A percentile compares a stretch with the other conserved stretches of the same genome.
Evolutionary conservation across 2,797 vertebrate species (phyloP).

Genomic region (Parauchenoglanis ngamensis): DNA sequence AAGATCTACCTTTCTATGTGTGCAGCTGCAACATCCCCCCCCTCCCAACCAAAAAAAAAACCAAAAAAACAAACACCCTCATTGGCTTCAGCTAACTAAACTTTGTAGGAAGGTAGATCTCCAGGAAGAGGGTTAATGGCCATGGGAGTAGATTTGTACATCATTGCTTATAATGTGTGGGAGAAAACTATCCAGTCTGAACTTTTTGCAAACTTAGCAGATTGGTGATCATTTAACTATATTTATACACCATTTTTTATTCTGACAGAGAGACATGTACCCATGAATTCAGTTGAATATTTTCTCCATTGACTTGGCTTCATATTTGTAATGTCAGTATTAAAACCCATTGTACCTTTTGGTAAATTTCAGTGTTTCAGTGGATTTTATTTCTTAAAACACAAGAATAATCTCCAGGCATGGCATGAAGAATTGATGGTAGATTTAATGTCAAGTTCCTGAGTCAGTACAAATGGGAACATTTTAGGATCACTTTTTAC

Average conservation of each 20-base stretch:
- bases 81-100: not conserved
- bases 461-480: not conserved
- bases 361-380: conserved; percentile 8
- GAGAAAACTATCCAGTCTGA: not conserved
- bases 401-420: not conserved
- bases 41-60: not conserved
- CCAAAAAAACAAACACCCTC: too few relatives aligned
- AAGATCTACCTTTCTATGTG: not conserved
- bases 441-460: not conserved
- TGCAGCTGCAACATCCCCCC: too few relatives aligned
- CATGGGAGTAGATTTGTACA: not conserved
- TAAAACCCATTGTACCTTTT: conserved; percentile 15
- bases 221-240: not conserved
- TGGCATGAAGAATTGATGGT: not conserved
- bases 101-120: not conserved
- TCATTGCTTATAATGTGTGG: not conserved
- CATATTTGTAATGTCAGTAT: not conserved
- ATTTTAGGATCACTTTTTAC: conserved; percentile 24
- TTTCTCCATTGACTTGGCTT: not conserved
- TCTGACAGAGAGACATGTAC: not conserved
- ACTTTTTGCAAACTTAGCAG: not conserved
- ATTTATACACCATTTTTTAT: not conserved
- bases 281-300: not conserved
- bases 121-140: not conserved
- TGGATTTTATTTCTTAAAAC: not conserved